phyloP scores from a whole-genome alignment of 2,797 vertebrate genomes.

The Sphenodon punctatus region DNA sequence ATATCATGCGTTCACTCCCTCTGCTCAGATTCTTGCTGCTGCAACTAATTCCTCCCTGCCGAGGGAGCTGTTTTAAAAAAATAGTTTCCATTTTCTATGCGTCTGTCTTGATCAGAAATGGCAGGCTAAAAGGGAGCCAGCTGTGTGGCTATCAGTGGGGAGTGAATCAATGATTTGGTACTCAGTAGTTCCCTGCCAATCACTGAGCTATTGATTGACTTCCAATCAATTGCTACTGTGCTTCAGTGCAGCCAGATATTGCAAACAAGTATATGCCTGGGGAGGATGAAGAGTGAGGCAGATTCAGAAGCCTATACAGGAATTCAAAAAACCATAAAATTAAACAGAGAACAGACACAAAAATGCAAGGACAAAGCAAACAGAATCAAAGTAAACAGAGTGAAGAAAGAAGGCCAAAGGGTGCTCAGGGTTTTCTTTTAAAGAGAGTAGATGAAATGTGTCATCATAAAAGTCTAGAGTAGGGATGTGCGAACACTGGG shows the following conservation, averaged over 20 bases:
- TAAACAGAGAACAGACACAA: background rate
- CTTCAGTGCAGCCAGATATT: background rate
- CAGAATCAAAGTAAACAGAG: background rate
- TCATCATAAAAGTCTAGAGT: no score
- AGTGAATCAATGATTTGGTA: conserved; percentile 13
- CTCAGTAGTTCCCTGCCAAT: conserved; percentile 20
- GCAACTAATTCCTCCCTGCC: background rate
- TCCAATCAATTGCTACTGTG: conserved; percentile 8
- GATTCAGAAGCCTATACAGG: background rate
- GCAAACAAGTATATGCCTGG: background rate
- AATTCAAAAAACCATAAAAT: background rate
- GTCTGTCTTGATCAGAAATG: background rate
- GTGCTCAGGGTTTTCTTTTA: no score
- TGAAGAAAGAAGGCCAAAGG: background rate
- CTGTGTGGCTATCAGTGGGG: conserved; percentile 1
- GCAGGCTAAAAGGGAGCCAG: conserved; percentile 17
- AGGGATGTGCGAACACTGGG: no score
- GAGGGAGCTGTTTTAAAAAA: background rate
- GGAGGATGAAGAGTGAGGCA: background rate
- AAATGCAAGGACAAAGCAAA: background rate
- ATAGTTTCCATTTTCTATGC: background rate
- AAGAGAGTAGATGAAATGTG: no score
- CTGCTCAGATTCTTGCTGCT: background rate
- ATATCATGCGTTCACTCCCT: background rate
- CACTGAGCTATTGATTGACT: conserved; percentile 31